Conservation (phyloP, 2,888 invertebrate species). For the Liopterus haemorrhoidalis region DNA sequence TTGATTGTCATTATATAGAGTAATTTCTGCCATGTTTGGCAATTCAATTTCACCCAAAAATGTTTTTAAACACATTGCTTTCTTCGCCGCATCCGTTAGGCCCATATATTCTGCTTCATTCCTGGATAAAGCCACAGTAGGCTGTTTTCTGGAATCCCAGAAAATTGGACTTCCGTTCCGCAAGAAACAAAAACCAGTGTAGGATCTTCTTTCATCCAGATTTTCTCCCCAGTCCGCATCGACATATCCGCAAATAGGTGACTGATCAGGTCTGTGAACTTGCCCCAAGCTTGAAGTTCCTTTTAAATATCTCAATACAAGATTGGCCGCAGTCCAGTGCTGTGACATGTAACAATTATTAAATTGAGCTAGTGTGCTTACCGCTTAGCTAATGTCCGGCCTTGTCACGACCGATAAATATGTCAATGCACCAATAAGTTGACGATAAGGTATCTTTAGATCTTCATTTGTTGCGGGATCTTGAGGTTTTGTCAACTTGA, state of each 20-base stretch:
- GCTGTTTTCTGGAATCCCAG: not conserved
- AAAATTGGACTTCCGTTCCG: not conserved
- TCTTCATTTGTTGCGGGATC: no score
- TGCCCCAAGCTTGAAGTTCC: not conserved
- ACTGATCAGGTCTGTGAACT: no score
- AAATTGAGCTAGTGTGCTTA: no score
- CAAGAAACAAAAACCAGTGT: not conserved
- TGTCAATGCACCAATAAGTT: no score
- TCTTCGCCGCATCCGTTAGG: not conserved
- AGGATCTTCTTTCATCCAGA: not conserved
- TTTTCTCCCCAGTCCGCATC: slow-evolving; percentile 2
- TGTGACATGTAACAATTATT: not conserved
- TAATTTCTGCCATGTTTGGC: not conserved
- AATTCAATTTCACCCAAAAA: not conserved
- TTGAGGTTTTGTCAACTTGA: no score
- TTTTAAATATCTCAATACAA: not conserved
- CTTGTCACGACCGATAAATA: no score
- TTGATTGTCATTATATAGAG: not conserved
- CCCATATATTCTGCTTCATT: no score
- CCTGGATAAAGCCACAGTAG: not conserved
- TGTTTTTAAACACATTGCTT: not conserved
- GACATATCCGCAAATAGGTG: no score
- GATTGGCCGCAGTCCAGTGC: not conserved
- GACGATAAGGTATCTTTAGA: no score
- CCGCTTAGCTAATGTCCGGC: no score